Conservation (phyloP, 2,797 vertebrate species). For the Sternotherus odoratus region DNA sequence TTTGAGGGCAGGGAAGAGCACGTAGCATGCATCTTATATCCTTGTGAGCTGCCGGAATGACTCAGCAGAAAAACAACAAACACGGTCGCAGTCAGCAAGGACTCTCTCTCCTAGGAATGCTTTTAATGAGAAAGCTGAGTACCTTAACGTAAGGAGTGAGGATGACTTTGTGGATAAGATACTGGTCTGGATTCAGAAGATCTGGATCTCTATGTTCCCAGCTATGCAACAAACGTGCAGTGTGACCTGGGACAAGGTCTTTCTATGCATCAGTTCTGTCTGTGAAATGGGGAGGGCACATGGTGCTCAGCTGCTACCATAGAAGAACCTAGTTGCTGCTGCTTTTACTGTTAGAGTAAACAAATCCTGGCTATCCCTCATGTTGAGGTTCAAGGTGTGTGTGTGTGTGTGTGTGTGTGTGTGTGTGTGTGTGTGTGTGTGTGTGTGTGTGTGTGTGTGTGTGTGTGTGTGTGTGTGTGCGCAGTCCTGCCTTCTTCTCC, state of each 20-base stretch:
- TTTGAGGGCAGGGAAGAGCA: background rate
- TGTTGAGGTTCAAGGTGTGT: background rate
- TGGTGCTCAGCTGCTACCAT: background rate
- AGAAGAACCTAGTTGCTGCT: background rate
- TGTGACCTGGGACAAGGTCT: background rate
- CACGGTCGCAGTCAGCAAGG: background rate
- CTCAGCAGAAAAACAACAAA: background rate
- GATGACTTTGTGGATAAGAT: background rate
- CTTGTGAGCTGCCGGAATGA: background rate
- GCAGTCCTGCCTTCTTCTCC: too few species aligned
- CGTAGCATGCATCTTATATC: background rate
- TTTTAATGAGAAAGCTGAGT: background rate
- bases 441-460: too few species aligned
- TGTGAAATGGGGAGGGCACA: background rate
- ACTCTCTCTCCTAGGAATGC: background rate
- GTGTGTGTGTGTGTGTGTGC: too few species aligned
- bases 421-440: too few species aligned
- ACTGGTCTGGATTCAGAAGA: background rate
- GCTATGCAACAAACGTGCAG: background rate
- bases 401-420: too few species aligned
- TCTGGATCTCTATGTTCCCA: background rate
- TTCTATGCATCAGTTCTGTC: accelerated
- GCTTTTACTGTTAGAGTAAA: background rate
- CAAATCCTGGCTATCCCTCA: background rate
- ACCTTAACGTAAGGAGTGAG: background rate